Evolutionary conservation across 1,140 invertebrate genomes (phyloP).

Genomic region (Caligus rogercresseyi): DNA sequence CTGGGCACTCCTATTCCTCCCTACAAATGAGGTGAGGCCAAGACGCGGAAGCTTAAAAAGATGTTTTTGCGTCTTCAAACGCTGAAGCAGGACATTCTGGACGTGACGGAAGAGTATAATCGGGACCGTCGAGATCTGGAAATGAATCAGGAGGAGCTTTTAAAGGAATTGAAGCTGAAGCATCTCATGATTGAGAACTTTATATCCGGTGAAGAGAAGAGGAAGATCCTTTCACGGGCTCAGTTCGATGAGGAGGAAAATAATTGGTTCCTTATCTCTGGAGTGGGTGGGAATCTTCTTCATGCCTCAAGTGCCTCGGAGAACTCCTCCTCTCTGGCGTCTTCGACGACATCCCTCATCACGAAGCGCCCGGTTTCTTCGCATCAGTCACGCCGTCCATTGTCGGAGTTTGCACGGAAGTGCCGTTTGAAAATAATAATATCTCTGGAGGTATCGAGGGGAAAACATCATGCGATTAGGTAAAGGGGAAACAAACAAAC

Average conservation of each 20-base stretch:
- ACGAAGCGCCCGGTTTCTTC: slow-evolving; percentile 43
- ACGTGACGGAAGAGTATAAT: slow-evolving; percentile 61
- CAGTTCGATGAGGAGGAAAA: slow-evolving; percentile 70
- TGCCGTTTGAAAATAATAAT: slow-evolving; percentile 7
- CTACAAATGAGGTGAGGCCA: slow-evolving; percentile 78
- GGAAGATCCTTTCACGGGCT: slow-evolving; percentile 50
- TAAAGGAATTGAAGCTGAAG: slow-evolving; percentile 51
- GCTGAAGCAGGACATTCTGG: slow-evolving; percentile 48
- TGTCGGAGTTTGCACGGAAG: slow-evolving; percentile 48
- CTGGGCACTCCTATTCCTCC: slow-evolving; percentile 65
- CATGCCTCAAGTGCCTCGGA: neutral
- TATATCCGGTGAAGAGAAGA: slow-evolving; percentile 73
- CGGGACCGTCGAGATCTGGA: slow-evolving; percentile 59
- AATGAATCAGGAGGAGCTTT: slow-evolving; percentile 54
- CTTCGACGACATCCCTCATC: slow-evolving; percentile 28
- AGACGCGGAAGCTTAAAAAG: slow-evolving; percentile 69
- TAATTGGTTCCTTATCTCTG: slow-evolving; percentile 28
- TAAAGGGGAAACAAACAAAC: slow-evolving; percentile 57
- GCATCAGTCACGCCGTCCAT: slow-evolving; percentile 42
- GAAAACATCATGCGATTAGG: slow-evolving; percentile 68
- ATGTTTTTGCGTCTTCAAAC: slow-evolving; percentile 43
- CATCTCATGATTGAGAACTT: slow-evolving; percentile 90
- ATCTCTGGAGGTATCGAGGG: slow-evolving; percentile 36
- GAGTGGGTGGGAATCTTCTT: neutral
- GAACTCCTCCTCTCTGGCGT: slow-evolving; percentile 31